Percentiles rank a stretch among this genome's conserved stretches.
These are phyloP conservation scores for Coenonympha arcania DNA, from an alignment of 2,888 invertebrate species.

Conservation along the genomic window DNA sequence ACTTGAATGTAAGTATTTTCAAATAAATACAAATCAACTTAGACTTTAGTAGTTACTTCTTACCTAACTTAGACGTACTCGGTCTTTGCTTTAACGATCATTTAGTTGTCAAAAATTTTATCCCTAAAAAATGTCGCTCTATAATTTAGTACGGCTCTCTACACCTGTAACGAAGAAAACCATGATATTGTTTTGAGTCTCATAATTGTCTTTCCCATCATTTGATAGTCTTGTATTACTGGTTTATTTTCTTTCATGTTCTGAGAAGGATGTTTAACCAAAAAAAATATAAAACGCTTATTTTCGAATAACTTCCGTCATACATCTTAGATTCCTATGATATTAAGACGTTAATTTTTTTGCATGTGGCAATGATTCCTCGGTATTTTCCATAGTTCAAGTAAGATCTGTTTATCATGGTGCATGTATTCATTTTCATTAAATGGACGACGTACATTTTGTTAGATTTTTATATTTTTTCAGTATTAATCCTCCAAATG, in stretches of 20 bases:
- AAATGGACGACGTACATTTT: conserved; percentile 36
- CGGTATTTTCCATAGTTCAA: conserved; percentile 40
- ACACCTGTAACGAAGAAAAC: conserved; percentile 35
- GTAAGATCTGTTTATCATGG: conserved; percentile 47
- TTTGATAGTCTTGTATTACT: conserved; percentile 40
- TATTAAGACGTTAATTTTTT: conserved; percentile 33
- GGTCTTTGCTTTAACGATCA: no score
- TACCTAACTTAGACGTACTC: no score
- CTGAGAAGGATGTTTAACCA: conserved; percentile 17
- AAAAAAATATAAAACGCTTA: conserved; percentile 31
- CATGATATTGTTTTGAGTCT: conserved; percentile 42
- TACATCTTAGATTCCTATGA: conserved; percentile 30
- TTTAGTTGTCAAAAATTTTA: no score
- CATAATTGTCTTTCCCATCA: conserved; percentile 45
- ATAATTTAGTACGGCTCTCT: conserved; percentile 35
- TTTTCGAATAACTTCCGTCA: conserved; percentile 32
- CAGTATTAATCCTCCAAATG: conserved; percentile 2
- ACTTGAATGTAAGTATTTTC: no score
- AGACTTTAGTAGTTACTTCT: no score
- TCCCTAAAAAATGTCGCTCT: conserved; percentile 40
- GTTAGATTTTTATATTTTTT: conserved; percentile 27
- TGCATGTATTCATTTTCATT: conserved; percentile 53
- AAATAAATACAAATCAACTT: no score
- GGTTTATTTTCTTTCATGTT: conserved; percentile 37
- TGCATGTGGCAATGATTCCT: conserved; percentile 32